These are phyloP conservation scores for Muricea muricata DNA, from an alignment of 92 coral and sea anemone genomes.

Conservation along the genomic window DNA sequence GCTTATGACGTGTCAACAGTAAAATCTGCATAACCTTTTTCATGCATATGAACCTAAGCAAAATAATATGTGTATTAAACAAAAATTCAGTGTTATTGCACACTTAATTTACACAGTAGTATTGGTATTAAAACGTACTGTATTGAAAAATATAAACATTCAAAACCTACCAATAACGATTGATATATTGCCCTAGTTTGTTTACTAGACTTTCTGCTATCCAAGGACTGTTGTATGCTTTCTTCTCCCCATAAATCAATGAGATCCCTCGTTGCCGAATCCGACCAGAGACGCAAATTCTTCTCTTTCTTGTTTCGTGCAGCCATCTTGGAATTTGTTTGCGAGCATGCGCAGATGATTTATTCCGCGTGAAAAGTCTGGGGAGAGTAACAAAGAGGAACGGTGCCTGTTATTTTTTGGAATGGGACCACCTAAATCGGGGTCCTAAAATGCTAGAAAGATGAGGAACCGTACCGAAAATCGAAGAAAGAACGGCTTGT, in stretches of 20 bases:
- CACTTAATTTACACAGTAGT: too few relatives aligned
- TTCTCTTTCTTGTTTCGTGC: not conserved
- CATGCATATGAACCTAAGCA: too few relatives aligned
- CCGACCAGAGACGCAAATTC: not conserved
- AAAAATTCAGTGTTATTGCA: too few relatives aligned
- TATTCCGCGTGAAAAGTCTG: not conserved
- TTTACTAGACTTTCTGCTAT: not conserved
- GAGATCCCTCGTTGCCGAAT: not conserved
- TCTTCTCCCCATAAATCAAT: not conserved
- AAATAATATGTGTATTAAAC: too few relatives aligned
- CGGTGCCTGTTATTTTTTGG: not conserved
- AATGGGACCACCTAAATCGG: not conserved
- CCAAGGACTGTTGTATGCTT: not conserved
- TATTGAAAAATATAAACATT: too few relatives aligned
- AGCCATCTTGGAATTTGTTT: not conserved
- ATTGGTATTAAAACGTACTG: too few relatives aligned
- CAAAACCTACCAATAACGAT: too few relatives aligned
- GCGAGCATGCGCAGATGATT: not conserved
- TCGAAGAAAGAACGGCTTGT: not conserved
- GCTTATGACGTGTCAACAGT: too few relatives aligned
- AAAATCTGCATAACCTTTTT: too few relatives aligned
- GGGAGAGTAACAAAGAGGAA: not conserved
- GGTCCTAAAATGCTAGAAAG: not conserved
- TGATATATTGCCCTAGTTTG: too few relatives aligned
- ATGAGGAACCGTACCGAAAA: constrained; percentile 7